Percentiles rank a stretch among this genome's conserved stretches.
Conservation (phyloP, 2,113 vertebrate species). For the Charina bottae region DNA sequence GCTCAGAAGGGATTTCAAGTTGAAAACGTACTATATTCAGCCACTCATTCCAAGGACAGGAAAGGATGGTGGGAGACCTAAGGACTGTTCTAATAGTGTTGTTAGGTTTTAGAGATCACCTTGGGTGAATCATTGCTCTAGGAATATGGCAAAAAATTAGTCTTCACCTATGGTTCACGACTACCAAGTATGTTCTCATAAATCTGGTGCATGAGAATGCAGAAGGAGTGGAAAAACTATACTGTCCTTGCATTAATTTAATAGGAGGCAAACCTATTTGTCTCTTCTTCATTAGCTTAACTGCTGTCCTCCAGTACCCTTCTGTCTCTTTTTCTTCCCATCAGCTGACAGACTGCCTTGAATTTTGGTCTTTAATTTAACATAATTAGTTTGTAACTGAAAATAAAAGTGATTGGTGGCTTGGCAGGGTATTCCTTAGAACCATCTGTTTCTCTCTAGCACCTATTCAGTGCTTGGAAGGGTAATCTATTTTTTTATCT, state of each 20-base stretch:
- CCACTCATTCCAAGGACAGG: not conserved
- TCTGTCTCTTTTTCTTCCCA: slow-evolving; percentile 47
- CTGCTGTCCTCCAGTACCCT: slow-evolving; percentile 27
- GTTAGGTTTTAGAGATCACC: not conserved
- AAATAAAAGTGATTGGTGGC: slow-evolving; percentile 61
- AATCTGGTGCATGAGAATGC: not conserved
- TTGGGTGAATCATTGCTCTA: not conserved
- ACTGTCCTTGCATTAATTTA: slow-evolving; percentile 30
- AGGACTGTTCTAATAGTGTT: not conserved
- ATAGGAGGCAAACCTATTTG: slow-evolving; percentile 41
- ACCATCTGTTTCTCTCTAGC: slow-evolving; percentile 57
- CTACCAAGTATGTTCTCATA: not conserved
- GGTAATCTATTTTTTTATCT: slow-evolving; percentile 47
- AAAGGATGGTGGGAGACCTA: not conserved
- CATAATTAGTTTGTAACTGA: slow-evolving; percentile 60
- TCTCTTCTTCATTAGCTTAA: slow-evolving; percentile 43
- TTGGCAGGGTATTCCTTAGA: slow-evolving; percentile 52
- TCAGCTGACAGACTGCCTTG: slow-evolving; percentile 40
- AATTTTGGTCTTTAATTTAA: slow-evolving; percentile 56
- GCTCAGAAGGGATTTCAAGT: not conserved
- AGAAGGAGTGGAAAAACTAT: not conserved
- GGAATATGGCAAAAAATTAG: not conserved
- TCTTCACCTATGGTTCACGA: not conserved
- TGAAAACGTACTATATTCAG: not conserved
- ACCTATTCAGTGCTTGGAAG: slow-evolving; percentile 49